Percentiles rank a stretch among this genome's conserved stretches.
phyloP scores from a whole-genome alignment of 2,888 invertebrate genomes.

The Oligia strigilis region DNA sequence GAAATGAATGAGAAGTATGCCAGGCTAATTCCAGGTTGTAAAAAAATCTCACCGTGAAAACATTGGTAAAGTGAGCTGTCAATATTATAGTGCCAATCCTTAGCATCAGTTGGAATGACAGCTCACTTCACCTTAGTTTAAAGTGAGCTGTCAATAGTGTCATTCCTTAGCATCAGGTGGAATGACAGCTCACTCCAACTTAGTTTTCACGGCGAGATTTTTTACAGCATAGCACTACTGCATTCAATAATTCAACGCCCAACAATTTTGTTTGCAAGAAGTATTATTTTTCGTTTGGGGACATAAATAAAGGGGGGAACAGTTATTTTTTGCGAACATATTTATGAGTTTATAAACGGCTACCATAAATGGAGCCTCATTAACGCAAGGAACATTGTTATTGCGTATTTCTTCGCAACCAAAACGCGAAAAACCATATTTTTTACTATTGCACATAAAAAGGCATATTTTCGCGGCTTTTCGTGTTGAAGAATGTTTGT shows the following conservation, averaged over 20 bases:
- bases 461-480: slow-evolving; percentile 24
- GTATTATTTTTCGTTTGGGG: slow-evolving; percentile 51
- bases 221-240: too few species aligned
- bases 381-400: slow-evolving; percentile 52
- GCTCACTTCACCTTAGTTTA: too few species aligned
- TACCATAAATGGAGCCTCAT: slow-evolving; percentile 64
- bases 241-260: slow-evolving; percentile 19
- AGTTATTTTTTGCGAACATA: slow-evolving; percentile 64
- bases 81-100: too few species aligned
- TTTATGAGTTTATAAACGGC: slow-evolving; percentile 62
- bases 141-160: too few species aligned
- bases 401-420: slow-evolving; percentile 47
- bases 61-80: too few species aligned
- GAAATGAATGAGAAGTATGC: neutral
- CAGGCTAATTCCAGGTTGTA: neutral
- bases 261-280: slow-evolving; percentile 30
- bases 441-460: slow-evolving; percentile 41
- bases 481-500: slow-evolving; percentile 31
- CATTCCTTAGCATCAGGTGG: too few species aligned
- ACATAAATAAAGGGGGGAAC: slow-evolving; percentile 59
- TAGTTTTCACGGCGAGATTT: too few species aligned
- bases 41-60: too few species aligned
- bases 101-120: too few species aligned
- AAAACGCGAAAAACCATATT: slow-evolving; percentile 45
- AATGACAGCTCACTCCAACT: too few species aligned